Evolutionary conservation across 2,888 invertebrate genomes (phyloP).

Genomic region (Thelaira solivaga): DNA sequence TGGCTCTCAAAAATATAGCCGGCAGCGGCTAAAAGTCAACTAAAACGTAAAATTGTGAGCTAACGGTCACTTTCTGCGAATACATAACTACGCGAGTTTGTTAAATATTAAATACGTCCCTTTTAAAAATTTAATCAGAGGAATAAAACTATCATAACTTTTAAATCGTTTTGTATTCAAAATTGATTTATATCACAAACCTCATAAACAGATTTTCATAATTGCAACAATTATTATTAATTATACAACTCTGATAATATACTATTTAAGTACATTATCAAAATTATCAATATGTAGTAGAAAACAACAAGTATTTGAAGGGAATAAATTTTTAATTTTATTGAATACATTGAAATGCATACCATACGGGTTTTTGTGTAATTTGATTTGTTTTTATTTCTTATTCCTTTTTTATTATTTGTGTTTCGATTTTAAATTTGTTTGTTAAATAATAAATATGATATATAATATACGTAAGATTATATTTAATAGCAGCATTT

Average conservation of each 20-base stretch:
- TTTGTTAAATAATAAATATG: slow-evolving; percentile 71
- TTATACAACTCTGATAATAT: background rate
- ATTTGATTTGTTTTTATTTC: slow-evolving; percentile 58
- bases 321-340: slow-evolving; percentile 68
- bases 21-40: no score
- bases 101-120: no score
- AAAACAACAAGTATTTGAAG: slow-evolving; percentile 31
- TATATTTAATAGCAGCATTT: slow-evolving; percentile 71
- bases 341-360: slow-evolving; percentile 76
- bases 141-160: no score
- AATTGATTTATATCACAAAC: no score
- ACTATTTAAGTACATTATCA: background rate
- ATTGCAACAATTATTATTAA: no score
- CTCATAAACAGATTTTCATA: no score
- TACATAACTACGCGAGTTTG: no score
- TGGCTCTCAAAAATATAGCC: no score
- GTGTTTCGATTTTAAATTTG: slow-evolving; percentile 50
- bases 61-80: no score
- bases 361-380: slow-evolving; percentile 71
- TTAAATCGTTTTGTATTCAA: no score
- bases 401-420: slow-evolving; percentile 28
- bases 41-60: no score
- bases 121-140: no score
- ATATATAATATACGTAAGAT: slow-evolving; percentile 71
- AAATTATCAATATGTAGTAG: background rate